A percentile compares a stretch with the other conserved stretches of the same genome.
phyloP scores from a whole-genome alignment of 64 coral and sea anemone species.

The Trachythela sp. region DNA sequence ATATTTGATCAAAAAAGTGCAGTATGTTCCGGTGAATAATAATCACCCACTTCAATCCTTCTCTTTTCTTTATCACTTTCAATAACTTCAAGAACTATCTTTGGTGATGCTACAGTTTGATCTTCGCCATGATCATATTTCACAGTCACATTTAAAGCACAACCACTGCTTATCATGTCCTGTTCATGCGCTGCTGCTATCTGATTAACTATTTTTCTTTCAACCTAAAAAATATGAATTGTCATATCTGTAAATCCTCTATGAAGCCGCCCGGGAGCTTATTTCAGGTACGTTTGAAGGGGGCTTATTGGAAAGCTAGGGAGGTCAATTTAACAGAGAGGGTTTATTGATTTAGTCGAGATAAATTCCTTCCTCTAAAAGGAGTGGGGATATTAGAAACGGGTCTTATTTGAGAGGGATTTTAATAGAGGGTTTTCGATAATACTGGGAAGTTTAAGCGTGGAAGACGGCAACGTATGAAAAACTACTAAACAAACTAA shows the following conservation, averaged over 20 bases:
- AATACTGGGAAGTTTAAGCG: too few species aligned
- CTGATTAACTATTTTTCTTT: conserved; percentile 86
- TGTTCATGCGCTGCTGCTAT: conserved; percentile 95
- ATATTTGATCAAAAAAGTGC: background rate
- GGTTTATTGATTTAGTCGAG: too few species aligned
- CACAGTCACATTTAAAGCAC: conserved; percentile 75
- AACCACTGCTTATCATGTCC: conserved; percentile 73
- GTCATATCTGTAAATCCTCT: background rate
- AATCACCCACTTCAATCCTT: background rate
- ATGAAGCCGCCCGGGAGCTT: too few species aligned
- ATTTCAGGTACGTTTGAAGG: too few species aligned
- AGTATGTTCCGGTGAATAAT: conserved; percentile 3
- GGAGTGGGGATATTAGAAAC: too few species aligned
- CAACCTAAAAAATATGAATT: conserved; percentile 54
- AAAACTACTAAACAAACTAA: too few species aligned
- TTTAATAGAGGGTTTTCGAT: too few species aligned
- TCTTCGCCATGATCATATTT: conserved; percentile 46
- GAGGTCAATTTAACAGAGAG: too few species aligned
- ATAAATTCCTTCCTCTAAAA: too few species aligned
- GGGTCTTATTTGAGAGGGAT: too few species aligned
- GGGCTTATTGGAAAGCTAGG: too few species aligned
- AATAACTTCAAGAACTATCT: conserved; percentile 7
- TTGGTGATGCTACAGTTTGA: background rate
- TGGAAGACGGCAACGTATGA: too few species aligned
- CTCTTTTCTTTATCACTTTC: background rate